These are phyloP conservation scores for Pinna nobilis DNA, from an alignment of 1,140 invertebrate species.

Conservation along the genomic window DNA sequence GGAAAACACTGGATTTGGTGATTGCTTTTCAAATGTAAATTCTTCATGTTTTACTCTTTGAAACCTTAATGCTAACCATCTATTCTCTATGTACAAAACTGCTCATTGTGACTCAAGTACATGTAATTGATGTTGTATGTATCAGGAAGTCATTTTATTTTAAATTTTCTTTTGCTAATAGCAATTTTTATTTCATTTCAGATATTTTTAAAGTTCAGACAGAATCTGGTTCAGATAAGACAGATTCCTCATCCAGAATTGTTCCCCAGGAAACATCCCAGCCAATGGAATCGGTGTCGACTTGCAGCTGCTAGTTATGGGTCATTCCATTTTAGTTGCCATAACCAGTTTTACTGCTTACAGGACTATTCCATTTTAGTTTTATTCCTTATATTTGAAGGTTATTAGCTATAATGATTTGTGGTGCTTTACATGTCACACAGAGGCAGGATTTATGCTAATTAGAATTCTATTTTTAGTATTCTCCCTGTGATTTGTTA, in stretches of 20 bases:
- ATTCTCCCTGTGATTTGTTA: too few relatives aligned
- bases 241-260: constrained; percentile 35
- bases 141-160: background rate
- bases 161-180: background rate
- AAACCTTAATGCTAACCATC: background rate
- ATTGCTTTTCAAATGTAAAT: background rate
- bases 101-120: background rate
- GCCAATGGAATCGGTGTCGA: too few relatives aligned
- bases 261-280: constrained; percentile 34
- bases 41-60: background rate
- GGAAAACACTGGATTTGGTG: too few relatives aligned
- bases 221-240: constrained; percentile 41
- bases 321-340: too few relatives aligned
- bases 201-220: constrained; percentile 68
- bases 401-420: too few relatives aligned
- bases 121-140: background rate
- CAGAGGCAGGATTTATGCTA: too few relatives aligned
- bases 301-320: too few relatives aligned
- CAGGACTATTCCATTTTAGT: too few relatives aligned
- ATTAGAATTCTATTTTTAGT: too few relatives aligned
- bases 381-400: too few relatives aligned
- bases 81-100: background rate
- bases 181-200: constrained; percentile 35
- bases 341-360: too few relatives aligned
- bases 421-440: too few relatives aligned